These are phyloP conservation scores for Phyllotreta cruciferae DNA, from an alignment of 2,888 invertebrate genomes.

Conservation along the genomic window DNA sequence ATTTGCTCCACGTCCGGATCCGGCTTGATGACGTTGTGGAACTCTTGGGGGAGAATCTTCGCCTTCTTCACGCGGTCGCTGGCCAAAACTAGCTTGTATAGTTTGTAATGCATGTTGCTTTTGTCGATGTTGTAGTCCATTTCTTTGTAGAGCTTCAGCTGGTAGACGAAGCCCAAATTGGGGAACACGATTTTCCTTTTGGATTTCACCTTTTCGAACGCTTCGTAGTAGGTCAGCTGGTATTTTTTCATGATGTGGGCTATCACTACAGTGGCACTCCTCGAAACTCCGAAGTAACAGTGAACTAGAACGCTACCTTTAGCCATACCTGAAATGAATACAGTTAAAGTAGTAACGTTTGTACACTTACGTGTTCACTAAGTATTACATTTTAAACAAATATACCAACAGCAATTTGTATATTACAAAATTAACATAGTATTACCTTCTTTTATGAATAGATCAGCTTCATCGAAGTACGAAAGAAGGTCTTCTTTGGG, in stretches of 20 bases:
- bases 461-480: conserved; percentile 73
- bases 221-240: conserved; percentile 74
- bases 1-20: conserved; percentile 77
- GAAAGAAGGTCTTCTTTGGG: conserved; percentile 85
- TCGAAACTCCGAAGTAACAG: conserved; percentile 90
- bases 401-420: no score
- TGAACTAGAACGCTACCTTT: conserved; percentile 82
- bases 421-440: no score
- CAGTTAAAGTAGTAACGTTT: not conserved
- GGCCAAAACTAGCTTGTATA: conserved; percentile 78
- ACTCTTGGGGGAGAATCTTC: conserved; percentile 82
- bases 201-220: conserved; percentile 72
- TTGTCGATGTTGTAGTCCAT: conserved; percentile 78
- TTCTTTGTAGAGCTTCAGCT: conserved; percentile 78
- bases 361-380: not conserved
- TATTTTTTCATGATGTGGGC: conserved; percentile 89
- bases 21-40: conserved; percentile 77
- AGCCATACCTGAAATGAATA: conserved; percentile 17
- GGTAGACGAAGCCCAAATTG: conserved; percentile 81
- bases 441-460: conserved; percentile 75
- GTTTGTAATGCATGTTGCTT: conserved; percentile 74
- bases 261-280: conserved; percentile 87
- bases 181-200: conserved; percentile 78
- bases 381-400: no score
- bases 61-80: conserved; percentile 83